These are phyloP conservation scores for Paramisgurnus dabryanus DNA, from an alignment of 2,113 vertebrate species.

Conservation along the genomic window DNA sequence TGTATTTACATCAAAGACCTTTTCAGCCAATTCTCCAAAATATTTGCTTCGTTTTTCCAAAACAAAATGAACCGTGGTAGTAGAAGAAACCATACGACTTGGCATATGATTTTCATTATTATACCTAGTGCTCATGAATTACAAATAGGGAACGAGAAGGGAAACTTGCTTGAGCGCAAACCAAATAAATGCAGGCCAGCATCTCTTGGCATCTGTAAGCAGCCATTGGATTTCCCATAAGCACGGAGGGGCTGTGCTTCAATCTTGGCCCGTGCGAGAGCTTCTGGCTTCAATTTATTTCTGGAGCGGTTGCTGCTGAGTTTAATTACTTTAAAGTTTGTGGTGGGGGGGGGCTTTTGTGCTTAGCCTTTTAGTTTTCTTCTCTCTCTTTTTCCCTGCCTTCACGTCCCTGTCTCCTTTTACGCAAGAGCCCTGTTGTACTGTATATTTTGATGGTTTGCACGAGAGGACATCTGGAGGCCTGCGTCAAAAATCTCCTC, in stretches of 20 bases:
- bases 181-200: slow-evolving; percentile 53
- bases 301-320: slow-evolving; percentile 73
- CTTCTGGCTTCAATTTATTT: slow-evolving; percentile 87
- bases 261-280: slow-evolving; percentile 75
- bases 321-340: slow-evolving; percentile 81
- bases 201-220: slow-evolving; percentile 47
- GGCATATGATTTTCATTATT: not conserved
- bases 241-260: slow-evolving; percentile 71
- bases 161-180: slow-evolving; percentile 46
- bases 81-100: not conserved
- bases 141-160: slow-evolving; percentile 16
- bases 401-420: slow-evolving; percentile 49
- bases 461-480: slow-evolving; percentile 78
- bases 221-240: slow-evolving; percentile 72
- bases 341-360: slow-evolving; percentile 63
- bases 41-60: not conserved
- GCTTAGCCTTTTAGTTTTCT: slow-evolving; percentile 64
- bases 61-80: not conserved
- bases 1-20: not conserved
- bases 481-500: slow-evolving; percentile 73
- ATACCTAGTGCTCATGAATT: slow-evolving; percentile 22
- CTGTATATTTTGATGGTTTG: slow-evolving; percentile 78
- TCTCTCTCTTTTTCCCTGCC: slow-evolving; percentile 53
- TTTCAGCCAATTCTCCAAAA: not conserved
- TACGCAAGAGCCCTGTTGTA: slow-evolving; percentile 48